A percentile compares a stretch with the other conserved stretches of the same genome.
These are phyloP conservation scores for Poeciliopsis presidionis DNA, from an alignment of 2,797 vertebrate genomes.

Conservation along the genomic window DNA sequence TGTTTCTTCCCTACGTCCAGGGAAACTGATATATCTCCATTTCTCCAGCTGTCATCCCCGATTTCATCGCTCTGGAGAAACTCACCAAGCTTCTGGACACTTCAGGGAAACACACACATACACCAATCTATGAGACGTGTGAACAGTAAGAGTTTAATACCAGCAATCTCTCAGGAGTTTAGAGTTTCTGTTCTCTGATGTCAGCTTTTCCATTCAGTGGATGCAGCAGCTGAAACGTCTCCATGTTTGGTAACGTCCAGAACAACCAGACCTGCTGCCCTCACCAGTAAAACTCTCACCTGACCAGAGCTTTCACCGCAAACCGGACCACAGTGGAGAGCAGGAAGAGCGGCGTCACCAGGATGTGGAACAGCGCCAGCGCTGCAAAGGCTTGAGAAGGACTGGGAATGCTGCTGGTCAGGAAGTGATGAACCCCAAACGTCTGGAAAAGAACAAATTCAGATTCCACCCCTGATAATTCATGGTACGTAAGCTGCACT, in stretches of 20 bases:
- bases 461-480: no score
- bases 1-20: slow-evolving; percentile 90
- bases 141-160: slow-evolving; percentile 26
- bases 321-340: slow-evolving; percentile 96
- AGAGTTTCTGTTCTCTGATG: slow-evolving; percentile 44
- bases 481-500: no score
- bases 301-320: slow-evolving; percentile 94
- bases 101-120: slow-evolving; percentile 52
- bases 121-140: slow-evolving; percentile 2
- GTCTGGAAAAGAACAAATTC: slow-evolving; percentile 78
- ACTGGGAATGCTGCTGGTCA: slow-evolving; percentile 68
- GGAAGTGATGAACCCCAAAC: slow-evolving; percentile 85
- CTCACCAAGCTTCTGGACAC: slow-evolving; percentile 96
- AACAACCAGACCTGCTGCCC: slow-evolving; percentile 3
- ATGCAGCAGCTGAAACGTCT: slow-evolving; percentile 20
- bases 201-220: slow-evolving; percentile 48
- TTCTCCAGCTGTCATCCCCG: slow-evolving; percentile 92
- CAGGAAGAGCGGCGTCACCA: slow-evolving; percentile 95
- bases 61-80: slow-evolving; percentile 98
- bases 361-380: slow-evolving; percentile 93
- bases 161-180: slow-evolving; percentile 46
- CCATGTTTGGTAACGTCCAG: slow-evolving; percentile 17
- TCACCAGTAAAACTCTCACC: slow-evolving; percentile 75
- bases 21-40: slow-evolving; percentile 83
- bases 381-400: slow-evolving; percentile 92